Evolutionary conservation across 2,888 invertebrate species (phyloP), one percentile per base, ranked within the genome.

Genomic region (Spicauda simplicius): DNA sequence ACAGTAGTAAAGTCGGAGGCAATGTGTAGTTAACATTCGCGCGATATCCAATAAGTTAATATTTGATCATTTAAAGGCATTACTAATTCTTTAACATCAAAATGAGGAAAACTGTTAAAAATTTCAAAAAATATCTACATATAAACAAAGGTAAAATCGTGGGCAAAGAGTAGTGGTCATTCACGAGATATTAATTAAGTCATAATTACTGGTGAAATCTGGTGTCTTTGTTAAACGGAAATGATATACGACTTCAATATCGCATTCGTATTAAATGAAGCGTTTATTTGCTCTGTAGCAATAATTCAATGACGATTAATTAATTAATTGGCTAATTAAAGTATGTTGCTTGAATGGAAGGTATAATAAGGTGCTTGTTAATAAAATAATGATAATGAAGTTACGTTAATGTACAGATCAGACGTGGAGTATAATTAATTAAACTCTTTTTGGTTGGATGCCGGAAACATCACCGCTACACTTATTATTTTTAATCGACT

Each of bases 141-240:
- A 25, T 25, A 45, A 45, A 6, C 1, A n/a, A 45, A 25, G 2
- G n/a, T 45, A n/a, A 6, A 45, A n/a, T n/a, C 16, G 11, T 5
- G 45, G 0, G n/a, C 45, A n/a, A n/a, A 45, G 6, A 0, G n/a
- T 45, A n/a, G 14, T 41, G 41, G 41, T n/a, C 8, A 37, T 45
- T 45, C 45, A n/a, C 45, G n/a, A 45, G 45, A 45, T 45, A 45
- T 45, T 45, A 45, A 45, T 59, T 48, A 59, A 59, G 59, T 12
- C 25, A 48, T 59, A 59, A 59, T 59, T 25, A 59, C 45, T 20
- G 58, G 20, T 45, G 45, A 59, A 59, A 59, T 25, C 16, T 48
- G 20, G 48, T 59, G 48, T 59, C 59, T 59, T 59, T 59, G 59
- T 59, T 16, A 59, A 59, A 45, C 48, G 45, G 10, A 48, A 59